Conservation (phyloP, 2,888 invertebrate genomes). For the Belgica antarctica region DNA sequence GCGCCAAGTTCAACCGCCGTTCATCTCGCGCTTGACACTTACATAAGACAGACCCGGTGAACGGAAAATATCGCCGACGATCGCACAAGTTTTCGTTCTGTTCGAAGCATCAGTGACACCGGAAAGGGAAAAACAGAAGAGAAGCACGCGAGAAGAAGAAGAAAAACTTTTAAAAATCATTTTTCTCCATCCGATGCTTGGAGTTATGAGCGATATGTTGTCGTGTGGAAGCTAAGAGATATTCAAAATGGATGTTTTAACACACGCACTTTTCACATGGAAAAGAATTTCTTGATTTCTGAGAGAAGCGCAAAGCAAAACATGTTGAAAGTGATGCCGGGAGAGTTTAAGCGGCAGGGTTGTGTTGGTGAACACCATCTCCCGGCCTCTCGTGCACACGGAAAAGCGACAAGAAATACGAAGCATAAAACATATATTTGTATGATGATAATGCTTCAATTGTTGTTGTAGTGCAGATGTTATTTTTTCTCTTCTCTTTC, state of each 20-base stretch:
- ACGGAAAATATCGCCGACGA: neutral
- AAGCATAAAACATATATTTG: conserved; percentile 39
- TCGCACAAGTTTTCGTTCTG: neutral
- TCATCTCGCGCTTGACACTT: neutral
- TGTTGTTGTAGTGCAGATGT: conserved; percentile 44
- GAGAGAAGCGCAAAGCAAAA: neutral
- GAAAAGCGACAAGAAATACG: conserved; percentile 30
- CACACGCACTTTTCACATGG: conserved; percentile 12
- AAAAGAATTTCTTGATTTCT: conserved; percentile 17
- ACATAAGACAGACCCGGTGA: neutral
- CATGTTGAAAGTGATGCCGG: conserved; percentile 19
- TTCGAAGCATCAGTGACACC: neutral
- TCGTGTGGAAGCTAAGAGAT: conserved; percentile 4
- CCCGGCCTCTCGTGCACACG: neutral
- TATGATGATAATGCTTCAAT: conserved; percentile 34
- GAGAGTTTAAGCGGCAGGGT: neutral
- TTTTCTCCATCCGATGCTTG: neutral
- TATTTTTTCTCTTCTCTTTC: conserved; percentile 22
- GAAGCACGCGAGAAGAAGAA: neutral
- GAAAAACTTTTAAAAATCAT: neutral
- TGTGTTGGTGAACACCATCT: conserved; percentile 33
- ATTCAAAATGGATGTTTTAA: conserved; percentile 11
- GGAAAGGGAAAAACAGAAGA: neutral
- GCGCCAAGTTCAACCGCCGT: neutral
- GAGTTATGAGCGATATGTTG: neutral